Evolutionary conservation across 2,888 invertebrate species (phyloP).

Genomic region (Plusia festucae): DNA sequence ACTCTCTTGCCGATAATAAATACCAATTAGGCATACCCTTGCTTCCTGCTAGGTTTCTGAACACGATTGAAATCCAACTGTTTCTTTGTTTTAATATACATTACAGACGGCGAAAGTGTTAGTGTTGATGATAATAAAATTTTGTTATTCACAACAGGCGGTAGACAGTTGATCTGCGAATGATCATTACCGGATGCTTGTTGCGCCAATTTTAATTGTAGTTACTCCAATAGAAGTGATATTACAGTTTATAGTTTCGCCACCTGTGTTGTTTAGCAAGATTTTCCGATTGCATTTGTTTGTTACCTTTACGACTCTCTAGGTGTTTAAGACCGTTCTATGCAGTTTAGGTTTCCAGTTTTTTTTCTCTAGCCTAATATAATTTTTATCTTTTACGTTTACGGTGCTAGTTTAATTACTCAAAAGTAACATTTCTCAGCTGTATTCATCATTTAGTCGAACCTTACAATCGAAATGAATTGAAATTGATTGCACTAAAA

Average conservation of each 20-base stretch:
- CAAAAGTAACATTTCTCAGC: too few species aligned
- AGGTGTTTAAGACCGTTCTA: not conserved
- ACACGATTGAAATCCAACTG: slow-evolving; percentile 22
- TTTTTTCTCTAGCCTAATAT: too few species aligned
- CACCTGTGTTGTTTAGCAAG: not conserved
- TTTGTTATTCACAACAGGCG: slow-evolving; percentile 15
- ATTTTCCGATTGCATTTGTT: slow-evolving; percentile 3
- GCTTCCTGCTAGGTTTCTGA: slow-evolving; percentile 49
- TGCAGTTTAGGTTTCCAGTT: not conserved
- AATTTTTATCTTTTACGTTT: too few species aligned
- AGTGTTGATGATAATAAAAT: slow-evolving; percentile 28
- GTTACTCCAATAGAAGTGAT: not conserved
- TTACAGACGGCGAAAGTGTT: slow-evolving; percentile 34
- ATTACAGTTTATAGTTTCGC: not conserved
- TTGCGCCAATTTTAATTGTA: not conserved
- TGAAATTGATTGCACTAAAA: too few species aligned
- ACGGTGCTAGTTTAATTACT: too few species aligned
- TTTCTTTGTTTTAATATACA: slow-evolving; percentile 38
- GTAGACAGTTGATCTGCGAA: slow-evolving; percentile 2
- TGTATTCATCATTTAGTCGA: too few species aligned
- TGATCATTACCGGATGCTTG: not conserved
- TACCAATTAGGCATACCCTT: slow-evolving; percentile 63
- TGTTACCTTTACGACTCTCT: not conserved
- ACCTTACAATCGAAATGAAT: too few species aligned
- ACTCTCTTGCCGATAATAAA: slow-evolving; percentile 65